A percentile compares a stretch with the other conserved stretches of the same genome.
phyloP scores from a whole-genome alignment of 2,113 vertebrate species.

The Patagioenas fasciata region DNA sequence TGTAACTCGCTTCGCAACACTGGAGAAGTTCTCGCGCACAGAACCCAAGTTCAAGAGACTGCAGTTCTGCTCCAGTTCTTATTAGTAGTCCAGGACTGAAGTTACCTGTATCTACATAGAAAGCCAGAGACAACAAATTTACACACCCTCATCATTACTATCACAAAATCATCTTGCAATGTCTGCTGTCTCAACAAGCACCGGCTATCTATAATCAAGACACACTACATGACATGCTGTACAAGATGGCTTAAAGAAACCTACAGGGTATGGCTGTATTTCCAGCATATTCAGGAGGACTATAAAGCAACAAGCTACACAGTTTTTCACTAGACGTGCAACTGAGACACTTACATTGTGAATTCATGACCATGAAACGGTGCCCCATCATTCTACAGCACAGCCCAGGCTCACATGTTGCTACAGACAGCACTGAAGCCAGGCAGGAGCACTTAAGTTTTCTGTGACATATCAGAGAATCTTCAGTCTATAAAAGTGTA shows the following conservation, averaged over 20 bases:
- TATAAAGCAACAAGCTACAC: background rate
- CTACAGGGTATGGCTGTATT: accelerated
- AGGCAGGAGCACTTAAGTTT: background rate
- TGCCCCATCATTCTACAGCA: background rate
- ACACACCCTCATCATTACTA: background rate
- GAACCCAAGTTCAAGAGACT: background rate
- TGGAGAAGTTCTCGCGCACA: background rate
- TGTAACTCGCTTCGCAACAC: background rate
- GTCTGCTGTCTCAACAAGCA: background rate
- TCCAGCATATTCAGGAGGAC: background rate
- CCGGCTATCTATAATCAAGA: background rate
- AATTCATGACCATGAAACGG: background rate
- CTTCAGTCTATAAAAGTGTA: too few species aligned
- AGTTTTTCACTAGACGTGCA: background rate
- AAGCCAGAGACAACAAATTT: background rate
- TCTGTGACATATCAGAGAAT: background rate
- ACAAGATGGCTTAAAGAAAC: background rate
- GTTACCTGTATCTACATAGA: background rate
- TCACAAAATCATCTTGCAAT: background rate
- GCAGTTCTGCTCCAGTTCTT: background rate
- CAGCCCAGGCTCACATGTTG: background rate
- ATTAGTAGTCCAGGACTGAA: background rate
- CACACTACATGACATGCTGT: too few species aligned
- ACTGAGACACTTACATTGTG: background rate
- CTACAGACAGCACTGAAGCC: accelerated